Percentiles rank a stretch among this genome's conserved stretches.
Conservation (phyloP, 1,140 invertebrate species). For the Acromyrmex heyeri region DNA sequence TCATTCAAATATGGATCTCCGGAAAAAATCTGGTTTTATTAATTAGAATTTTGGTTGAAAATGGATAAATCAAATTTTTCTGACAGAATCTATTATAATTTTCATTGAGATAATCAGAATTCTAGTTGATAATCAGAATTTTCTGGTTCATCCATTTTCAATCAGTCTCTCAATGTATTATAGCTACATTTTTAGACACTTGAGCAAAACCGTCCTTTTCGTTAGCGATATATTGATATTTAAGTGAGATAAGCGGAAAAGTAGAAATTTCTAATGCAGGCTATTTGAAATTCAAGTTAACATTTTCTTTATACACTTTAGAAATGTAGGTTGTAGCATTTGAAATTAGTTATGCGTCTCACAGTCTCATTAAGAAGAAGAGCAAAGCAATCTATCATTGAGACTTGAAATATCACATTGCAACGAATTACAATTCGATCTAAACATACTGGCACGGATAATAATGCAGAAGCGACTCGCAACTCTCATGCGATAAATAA, state of each 20-base stretch:
- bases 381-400: slow-evolving; percentile 34
- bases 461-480: slow-evolving; percentile 56
- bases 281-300: not conserved
- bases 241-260: not conserved
- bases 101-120: too few species aligned
- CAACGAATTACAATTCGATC: slow-evolving; percentile 29
- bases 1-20: too few species aligned
- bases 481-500: slow-evolving; percentile 61
- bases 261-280: not conserved
- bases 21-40: too few species aligned
- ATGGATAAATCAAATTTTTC: too few species aligned
- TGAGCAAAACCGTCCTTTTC: too few species aligned
- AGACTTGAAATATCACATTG: slow-evolving; percentile 34
- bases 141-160: too few species aligned
- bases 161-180: too few species aligned
- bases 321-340: not conserved
- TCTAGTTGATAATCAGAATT: too few species aligned
- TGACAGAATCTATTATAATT: too few species aligned
- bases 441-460: slow-evolving; percentile 29
- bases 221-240: not conserved
- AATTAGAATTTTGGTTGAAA: too few species aligned
- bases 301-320: not conserved
- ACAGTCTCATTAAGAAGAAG: slow-evolving; percentile 11
- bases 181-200: too few species aligned
- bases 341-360: not conserved